A percentile compares a stretch with the other conserved stretches of the same genome.
These are phyloP conservation scores for Muscicapa comitata DNA, from an alignment of 2,797 vertebrate species.

Conservation along the genomic window DNA sequence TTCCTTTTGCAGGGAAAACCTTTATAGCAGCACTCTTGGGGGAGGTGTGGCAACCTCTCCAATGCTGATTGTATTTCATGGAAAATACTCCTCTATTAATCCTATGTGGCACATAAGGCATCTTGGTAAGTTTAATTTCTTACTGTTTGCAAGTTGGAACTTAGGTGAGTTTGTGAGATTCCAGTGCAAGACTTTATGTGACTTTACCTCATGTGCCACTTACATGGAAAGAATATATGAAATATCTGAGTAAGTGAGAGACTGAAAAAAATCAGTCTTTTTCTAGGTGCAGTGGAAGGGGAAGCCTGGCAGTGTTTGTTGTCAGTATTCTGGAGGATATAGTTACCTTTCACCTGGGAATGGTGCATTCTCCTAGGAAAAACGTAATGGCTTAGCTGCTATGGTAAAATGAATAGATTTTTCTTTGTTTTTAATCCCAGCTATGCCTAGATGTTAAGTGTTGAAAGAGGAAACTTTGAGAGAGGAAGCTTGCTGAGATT, in stretches of 20 bases:
- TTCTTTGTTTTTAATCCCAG: background rate
- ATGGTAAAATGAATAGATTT: background rate
- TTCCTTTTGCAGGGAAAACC: conserved; percentile 73
- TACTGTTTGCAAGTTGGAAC: background rate
- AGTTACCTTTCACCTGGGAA: background rate
- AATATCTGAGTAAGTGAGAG: background rate
- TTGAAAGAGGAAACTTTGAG: background rate
- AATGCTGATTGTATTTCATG: conserved; percentile 82
- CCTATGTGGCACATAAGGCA: conserved; percentile 81
- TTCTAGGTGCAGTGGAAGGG: background rate
- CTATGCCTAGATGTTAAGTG: background rate
- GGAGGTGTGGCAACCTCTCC: conserved; percentile 81
- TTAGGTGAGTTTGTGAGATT: background rate
- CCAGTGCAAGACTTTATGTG: rapidly evolving
- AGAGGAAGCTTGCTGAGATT: background rate
- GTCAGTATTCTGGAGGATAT: background rate
- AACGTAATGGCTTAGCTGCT: background rate
- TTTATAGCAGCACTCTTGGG: conserved; percentile 81
- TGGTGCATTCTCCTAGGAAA: background rate
- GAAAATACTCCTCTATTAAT: conserved; percentile 76
- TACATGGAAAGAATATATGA: background rate
- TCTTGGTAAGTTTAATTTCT: conserved; percentile 71
- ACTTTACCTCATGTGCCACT: background rate
- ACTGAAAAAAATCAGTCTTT: background rate
- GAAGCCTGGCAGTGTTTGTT: background rate